These are phyloP conservation scores for Epinephelus moara DNA, from an alignment of 2,113 vertebrate genomes.

Conservation along the genomic window DNA sequence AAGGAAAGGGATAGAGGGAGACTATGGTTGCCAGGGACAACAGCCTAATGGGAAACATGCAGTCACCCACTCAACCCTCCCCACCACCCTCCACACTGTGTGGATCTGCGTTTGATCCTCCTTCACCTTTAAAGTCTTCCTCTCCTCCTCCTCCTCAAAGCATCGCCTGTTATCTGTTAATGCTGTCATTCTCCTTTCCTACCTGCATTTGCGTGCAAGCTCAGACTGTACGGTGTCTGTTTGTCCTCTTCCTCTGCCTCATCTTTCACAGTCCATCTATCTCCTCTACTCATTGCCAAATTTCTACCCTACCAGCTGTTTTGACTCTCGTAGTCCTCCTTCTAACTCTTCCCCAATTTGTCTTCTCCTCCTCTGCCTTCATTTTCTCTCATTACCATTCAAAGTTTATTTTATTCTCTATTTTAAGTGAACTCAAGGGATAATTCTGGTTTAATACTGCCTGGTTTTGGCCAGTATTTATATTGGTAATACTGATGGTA, in stretches of 20 bases:
- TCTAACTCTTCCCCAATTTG: neutral
- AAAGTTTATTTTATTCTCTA: too few species aligned
- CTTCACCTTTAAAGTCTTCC: slow-evolving; percentile 50
- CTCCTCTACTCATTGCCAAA: slow-evolving; percentile 11
- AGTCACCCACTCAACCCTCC: slow-evolving; percentile 11
- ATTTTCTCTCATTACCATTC: neutral
- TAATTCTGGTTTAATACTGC: too few species aligned
- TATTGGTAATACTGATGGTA: neutral
- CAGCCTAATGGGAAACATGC: slow-evolving; percentile 40
- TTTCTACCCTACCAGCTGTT: slow-evolving; percentile 26
- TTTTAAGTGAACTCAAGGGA: too few species aligned
- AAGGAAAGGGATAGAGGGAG: neutral
- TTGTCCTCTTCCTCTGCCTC: slow-evolving; percentile 6
- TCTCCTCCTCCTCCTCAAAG: slow-evolving; percentile 26
- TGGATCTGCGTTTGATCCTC: slow-evolving; percentile 52
- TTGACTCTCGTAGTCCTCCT: neutral
- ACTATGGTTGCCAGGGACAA: slow-evolving; percentile 58
- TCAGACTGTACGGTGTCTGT: neutral
- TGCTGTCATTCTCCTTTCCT: slow-evolving; percentile 1
- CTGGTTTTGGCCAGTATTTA: neutral
- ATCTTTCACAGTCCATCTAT: neutral
- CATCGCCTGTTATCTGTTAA: slow-evolving; percentile 16
- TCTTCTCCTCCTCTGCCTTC: neutral
- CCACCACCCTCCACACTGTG: neutral
- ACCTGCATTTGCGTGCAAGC: neutral